Evolutionary conservation across 92 coral and sea anemone genomes (phyloP), one percentile per base, ranked within the genome.

Genomic region (Porites cylindrica): DNA sequence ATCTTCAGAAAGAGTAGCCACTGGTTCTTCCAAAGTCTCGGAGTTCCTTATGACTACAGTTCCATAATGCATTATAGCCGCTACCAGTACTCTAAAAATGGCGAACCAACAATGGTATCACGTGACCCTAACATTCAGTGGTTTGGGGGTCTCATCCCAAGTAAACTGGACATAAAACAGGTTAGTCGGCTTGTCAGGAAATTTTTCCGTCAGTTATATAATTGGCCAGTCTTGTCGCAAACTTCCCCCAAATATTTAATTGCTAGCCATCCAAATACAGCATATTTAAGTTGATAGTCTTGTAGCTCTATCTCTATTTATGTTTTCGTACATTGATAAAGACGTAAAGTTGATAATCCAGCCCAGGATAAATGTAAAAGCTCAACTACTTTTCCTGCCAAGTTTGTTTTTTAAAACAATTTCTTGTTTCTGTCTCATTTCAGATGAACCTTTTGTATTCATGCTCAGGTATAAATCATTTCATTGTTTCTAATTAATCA

Each of bases 31-130:
- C 81, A 90, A 85, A 92, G 94, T 76, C 81, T 90, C 19, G 95
- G 95, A 13, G 83, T 88, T 4, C 96, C 93, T 24, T 94, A 94
- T 76, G 98, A 94, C 83, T 94, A 94, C 80, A 75, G 78, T 23
- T 92, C 95, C 24, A 84, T 94, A 1, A 94, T 94, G 98, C 98
- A 94, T 82, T 94, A 94, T 73, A 90, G 94, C 11, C 80, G 89
- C 69, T 85, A 85, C 32, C 89, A 93, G 14, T 94, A 87, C 72
- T 75, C 86, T 79, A 94, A 94, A 85, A 94, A 94, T 81, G 88
- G 86, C 20, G 68, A 85, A 74, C 85, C 91, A 38, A 94, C 98
- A n/a, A 94, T 94, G 7, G 81, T 81, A 12, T 82, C 98, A 59
- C 80, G 83, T 53, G 91, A 88, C 20, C 91, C 83, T 9, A 93